These are phyloP conservation scores for Smithornis capensis DNA, from an alignment of 2,113 vertebrate species.

Conservation along the genomic window DNA sequence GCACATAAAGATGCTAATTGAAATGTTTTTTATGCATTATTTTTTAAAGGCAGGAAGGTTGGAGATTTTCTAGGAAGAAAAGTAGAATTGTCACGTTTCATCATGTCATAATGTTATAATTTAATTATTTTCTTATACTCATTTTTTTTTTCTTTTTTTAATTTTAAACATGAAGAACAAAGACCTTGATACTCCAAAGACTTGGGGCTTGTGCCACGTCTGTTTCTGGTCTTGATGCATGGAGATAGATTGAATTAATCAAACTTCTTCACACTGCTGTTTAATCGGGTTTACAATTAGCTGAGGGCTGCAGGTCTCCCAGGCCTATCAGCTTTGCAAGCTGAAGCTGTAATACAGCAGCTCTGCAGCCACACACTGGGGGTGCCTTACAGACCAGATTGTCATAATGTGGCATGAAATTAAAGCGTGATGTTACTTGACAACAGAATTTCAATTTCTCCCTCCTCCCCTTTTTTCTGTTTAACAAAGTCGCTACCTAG, in stretches of 20 bases:
- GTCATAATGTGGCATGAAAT: constrained; percentile 73
- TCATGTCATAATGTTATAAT: background rate
- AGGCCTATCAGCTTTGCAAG: constrained; percentile 38
- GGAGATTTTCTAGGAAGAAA: background rate
- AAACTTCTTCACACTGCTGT: constrained; percentile 50
- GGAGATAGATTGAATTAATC: constrained; percentile 57
- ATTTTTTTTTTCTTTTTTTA: background rate
- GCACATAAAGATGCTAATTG: constrained; percentile 35
- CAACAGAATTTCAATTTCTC: constrained; percentile 51
- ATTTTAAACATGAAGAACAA: background rate
- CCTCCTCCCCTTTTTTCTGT: background rate
- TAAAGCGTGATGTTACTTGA: constrained; percentile 56
- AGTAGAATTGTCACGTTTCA: background rate
- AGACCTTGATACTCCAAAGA: constrained; percentile 5
- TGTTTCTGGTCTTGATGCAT: constrained; percentile 21
- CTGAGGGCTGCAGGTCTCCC: constrained; percentile 23
- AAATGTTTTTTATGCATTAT: background rate
- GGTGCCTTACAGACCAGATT: constrained; percentile 50
- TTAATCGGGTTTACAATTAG: constrained; percentile 60
- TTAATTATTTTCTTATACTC: background rate
- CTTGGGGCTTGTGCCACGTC: background rate
- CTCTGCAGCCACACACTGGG: constrained; percentile 28
- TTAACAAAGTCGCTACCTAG: constrained; percentile 14
- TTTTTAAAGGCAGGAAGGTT: background rate
- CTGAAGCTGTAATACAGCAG: constrained; percentile 14